Evolutionary conservation across 1,140 invertebrate genomes (phyloP).

Genomic region (Calephelis virginiensis): DNA sequence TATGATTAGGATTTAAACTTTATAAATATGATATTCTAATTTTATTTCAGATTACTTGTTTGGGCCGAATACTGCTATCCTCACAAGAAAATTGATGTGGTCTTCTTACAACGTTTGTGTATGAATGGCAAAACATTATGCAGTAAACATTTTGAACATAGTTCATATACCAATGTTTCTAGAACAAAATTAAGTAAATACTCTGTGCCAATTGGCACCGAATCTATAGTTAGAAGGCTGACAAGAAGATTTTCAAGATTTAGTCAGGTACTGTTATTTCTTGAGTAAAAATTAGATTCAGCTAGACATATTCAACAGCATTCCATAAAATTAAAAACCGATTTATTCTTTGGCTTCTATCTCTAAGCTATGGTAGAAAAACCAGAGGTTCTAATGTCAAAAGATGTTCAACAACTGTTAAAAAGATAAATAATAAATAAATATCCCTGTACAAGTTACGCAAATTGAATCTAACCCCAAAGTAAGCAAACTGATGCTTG

Average conservation of each 20-base stretch:
- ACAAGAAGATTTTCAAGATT: background rate
- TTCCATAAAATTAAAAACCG: no score
- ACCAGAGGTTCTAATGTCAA: no score
- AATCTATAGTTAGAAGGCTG: background rate
- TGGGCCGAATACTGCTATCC: slow-evolving; percentile 2
- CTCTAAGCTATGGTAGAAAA: no score
- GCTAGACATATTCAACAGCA: no score
- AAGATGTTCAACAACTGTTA: no score
- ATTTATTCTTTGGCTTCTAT: no score
- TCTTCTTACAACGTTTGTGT: background rate
- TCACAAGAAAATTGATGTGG: background rate
- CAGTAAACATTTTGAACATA: background rate
- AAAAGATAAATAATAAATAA: no score
- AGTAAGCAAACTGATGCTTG: no score
- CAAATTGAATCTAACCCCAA: no score
- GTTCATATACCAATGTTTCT: background rate
- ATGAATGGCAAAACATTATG: background rate
- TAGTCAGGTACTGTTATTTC: background rate
- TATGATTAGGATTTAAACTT: no score
- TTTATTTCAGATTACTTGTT: background rate
- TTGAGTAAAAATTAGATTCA: no score
- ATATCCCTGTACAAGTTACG: no score
- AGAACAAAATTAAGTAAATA: background rate
- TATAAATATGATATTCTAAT: background rate
- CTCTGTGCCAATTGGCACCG: background rate